Evolutionary conservation across 2,113 vertebrate species (phyloP).

Genomic region (Xenotilapia caudafasciata): DNA sequence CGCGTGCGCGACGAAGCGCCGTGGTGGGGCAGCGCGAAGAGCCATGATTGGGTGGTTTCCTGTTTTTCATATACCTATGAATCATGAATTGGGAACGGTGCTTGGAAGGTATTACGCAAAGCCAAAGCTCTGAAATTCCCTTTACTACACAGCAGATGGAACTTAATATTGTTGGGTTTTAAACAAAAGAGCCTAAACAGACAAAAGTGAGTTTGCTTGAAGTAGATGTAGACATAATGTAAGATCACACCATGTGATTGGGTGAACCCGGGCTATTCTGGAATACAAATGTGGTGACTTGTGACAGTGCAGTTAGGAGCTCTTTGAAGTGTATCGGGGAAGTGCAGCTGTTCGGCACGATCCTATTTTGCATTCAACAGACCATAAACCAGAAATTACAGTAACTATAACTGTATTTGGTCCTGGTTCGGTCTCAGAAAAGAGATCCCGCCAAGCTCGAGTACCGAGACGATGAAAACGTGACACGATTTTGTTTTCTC

Average conservation of each 20-base stretch:
- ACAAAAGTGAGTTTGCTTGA: background rate
- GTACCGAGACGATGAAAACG: background rate
- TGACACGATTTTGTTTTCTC: background rate
- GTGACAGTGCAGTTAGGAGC: background rate
- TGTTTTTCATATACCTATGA: background rate
- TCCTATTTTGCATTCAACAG: background rate
- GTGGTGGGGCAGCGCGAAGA: background rate
- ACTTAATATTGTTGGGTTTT: fast-evolving
- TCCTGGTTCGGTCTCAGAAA: background rate
- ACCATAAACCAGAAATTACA: background rate
- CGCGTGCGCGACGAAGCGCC: constrained; percentile 20
- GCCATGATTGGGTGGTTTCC: background rate
- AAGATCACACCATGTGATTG: background rate
- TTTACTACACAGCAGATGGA: background rate
- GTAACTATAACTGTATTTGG: background rate
- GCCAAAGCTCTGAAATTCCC: background rate
- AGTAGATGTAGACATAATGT: background rate
- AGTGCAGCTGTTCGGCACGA: background rate
- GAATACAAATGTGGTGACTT: background rate
- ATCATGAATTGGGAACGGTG: background rate
- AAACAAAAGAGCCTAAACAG: background rate
- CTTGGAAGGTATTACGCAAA: background rate
- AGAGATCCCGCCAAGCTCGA: background rate
- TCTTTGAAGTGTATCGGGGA: background rate
- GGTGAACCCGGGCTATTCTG: background rate